These are phyloP conservation scores for Stictonetta naevosa DNA, from an alignment of 2,113 vertebrate species.

Conservation along the genomic window DNA sequence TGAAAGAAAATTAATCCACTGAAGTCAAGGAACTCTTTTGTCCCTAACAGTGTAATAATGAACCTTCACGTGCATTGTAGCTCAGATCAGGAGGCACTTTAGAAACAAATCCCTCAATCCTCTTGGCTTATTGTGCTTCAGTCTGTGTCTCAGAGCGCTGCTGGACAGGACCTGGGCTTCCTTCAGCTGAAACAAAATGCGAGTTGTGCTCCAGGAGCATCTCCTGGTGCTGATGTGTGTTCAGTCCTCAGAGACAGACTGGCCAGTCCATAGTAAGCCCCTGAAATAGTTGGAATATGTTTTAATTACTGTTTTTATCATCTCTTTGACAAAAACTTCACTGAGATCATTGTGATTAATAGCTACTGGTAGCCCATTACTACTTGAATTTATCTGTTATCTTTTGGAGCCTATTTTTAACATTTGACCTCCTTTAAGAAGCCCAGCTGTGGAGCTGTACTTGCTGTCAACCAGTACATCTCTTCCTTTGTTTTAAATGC, in stretches of 20 bases:
- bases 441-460: neutral
- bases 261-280: neutral
- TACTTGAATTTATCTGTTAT: neutral
- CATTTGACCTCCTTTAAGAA: neutral
- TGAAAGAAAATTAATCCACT: neutral
- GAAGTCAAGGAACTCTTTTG: neutral
- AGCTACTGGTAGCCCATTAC: neutral
- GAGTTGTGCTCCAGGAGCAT: neutral
- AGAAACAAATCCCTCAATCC: neutral
- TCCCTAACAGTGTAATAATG: neutral
- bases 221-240: neutral
- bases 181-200: neutral
- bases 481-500: neutral
- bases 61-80: rapidly evolving
- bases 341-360: neutral
- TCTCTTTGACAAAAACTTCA: neutral
- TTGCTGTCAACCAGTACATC: neutral
- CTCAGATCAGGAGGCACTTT: neutral
- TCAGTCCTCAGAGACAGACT: neutral
- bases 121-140: neutral
- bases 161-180: neutral
- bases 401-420: neutral
- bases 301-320: neutral
- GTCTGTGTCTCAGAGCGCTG: neutral
- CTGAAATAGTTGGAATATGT: neutral